Evolutionary conservation across 2,888 invertebrate species (phyloP), one percentile per base, ranked within the genome.

Genomic region (Dryocosmus kuriphilus): DNA sequence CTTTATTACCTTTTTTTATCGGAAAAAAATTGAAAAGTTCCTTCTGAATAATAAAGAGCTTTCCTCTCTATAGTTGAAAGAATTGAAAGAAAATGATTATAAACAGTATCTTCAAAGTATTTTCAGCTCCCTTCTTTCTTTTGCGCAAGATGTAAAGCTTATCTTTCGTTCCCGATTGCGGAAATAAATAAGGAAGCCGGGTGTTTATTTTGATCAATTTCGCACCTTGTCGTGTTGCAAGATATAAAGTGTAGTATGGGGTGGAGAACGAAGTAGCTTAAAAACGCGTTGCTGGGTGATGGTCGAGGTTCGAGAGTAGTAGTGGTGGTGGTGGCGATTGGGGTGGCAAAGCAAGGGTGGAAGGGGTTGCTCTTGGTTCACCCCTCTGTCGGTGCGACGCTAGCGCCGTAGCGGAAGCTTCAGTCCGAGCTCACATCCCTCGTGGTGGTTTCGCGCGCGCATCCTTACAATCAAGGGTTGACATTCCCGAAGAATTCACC

Each of bases 381-480:
- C 79, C 83, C 80, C 83, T 82, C 84, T 83, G 83, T 87, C 89
- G 87, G 80, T 77, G 87, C 88, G 89, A 89, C 86, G 85, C 86
- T 86, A 89, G 90, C 90, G 90, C 90, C 88, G 84, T 89, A 84
- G 83, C 86, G 80, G 83, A 84, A 85, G 88, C 88, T 88, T 86
- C 90, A 90, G 90, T 90, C 81, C 87, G 89, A 87, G 85, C 87
- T 88, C 89, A 89, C 90, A 89, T 90, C 89, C 88, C 87, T 86
- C 88, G 90, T 84, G 89, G 87, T 87, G 84, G 89, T 88, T 89
- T 87, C 89, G 87, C 87, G 89, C 87, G 88, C 86, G 88, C 30
- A 38, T n/a, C 11, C 86, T 83, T 24, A 80, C 76, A 60, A 38
- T 8, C n/a, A 22, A 16, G n/a, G 74, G 14, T 61, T 27, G 22